phyloP scores from a whole-genome alignment of 2,888 invertebrate species.

The Cynaeus angustus region DNA sequence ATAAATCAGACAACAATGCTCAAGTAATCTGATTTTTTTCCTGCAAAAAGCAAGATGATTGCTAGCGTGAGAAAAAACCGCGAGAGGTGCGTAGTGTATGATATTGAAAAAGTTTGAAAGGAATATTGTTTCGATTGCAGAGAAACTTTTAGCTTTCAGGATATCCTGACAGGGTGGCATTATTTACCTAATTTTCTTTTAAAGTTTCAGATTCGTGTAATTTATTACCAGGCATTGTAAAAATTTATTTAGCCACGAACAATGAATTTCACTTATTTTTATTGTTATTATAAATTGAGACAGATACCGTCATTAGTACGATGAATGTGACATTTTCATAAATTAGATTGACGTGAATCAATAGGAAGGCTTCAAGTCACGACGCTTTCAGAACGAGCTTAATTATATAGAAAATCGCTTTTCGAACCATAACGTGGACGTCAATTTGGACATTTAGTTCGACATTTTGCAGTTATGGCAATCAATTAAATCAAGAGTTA shows the following conservation, averaged over 20 bases:
- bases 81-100: constrained; percentile 16
- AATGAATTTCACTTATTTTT: constrained; percentile 8
- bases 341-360: constrained; percentile 33
- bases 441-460: constrained; percentile 30
- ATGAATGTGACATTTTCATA: constrained; percentile 27
- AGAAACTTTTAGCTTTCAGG: constrained; percentile 17
- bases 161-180: constrained; percentile 29
- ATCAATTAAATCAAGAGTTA: constrained; percentile 13
- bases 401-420: constrained; percentile 39
- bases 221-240: constrained; percentile 21
- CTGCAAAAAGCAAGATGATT: constrained; percentile 8
- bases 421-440: constrained; percentile 21
- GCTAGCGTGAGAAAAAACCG: constrained; percentile 31
- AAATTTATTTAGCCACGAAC: constrained; percentile 10
- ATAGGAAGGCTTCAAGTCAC: constrained; percentile 31
- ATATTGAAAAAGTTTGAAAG: constrained; percentile 37
- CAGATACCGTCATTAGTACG: constrained; percentile 25
- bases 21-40: constrained; percentile 26
- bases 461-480: constrained; percentile 3
- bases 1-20: constrained; percentile 37
- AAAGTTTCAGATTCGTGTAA: constrained; percentile 27
- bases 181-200: constrained; percentile 35
- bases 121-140: constrained; percentile 26
- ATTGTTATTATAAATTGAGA: constrained; percentile 21
- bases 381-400: constrained; percentile 33